phyloP scores from a whole-genome alignment of 92 coral and sea anemone genomes.

The Ricordea florida region DNA sequence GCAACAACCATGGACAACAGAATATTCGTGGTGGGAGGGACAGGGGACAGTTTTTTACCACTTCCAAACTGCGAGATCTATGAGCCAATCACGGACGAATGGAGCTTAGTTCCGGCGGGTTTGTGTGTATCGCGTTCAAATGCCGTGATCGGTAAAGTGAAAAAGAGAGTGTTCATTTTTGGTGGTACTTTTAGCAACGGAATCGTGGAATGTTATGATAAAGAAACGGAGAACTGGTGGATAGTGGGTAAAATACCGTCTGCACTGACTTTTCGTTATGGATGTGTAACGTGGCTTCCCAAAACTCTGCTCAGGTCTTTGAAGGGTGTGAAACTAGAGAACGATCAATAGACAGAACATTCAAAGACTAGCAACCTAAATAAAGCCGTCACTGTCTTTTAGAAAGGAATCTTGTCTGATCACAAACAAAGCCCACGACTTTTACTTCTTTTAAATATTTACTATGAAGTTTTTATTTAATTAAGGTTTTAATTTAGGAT shows the following conservation, averaged over 20 bases:
- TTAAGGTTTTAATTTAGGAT: no score
- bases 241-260: constrained; percentile 1
- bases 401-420: no score
- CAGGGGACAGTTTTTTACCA: constrained; percentile 2
- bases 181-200: constrained; percentile 14
- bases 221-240: neutral
- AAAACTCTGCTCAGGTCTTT: constrained; percentile 2
- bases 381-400: no score
- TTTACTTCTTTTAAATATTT: no score
- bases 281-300: constrained; percentile 21
- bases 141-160: constrained; percentile 11
- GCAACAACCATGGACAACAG: constrained; percentile 18
- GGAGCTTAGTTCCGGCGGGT: constrained; percentile 19
- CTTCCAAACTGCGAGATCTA: constrained; percentile 26
- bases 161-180: constrained; percentile 19
- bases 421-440: no score
- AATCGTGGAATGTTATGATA: constrained; percentile 9
- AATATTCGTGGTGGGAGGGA: constrained; percentile 34
- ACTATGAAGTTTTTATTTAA: no score
- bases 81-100: constrained; percentile 16
- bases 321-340: neutral
- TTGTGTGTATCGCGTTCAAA: constrained; percentile 15
- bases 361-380: neutral
- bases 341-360: constrained; percentile 6
- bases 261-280: neutral